Evolutionary conservation across 2,113 vertebrate genomes (phyloP).

Genomic region (Crypturellus undulatus): DNA sequence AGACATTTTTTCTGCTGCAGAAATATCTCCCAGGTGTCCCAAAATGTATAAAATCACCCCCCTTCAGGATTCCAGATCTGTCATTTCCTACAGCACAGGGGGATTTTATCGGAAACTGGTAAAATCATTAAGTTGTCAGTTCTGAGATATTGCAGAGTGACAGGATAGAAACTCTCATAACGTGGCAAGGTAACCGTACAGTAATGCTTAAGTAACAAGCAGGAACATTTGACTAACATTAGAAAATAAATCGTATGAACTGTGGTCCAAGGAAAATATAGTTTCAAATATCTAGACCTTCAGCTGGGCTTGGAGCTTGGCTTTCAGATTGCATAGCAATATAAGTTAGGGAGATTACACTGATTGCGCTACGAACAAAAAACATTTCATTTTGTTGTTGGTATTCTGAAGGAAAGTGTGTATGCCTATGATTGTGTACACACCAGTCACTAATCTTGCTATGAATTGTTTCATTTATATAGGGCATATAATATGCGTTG

Average conservation of each 20-base stretch:
- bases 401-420: slow-evolving; percentile 47
- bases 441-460: slow-evolving; percentile 44
- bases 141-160: slow-evolving; percentile 82
- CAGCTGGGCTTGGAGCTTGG: slow-evolving; percentile 34
- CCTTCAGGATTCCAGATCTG: slow-evolving; percentile 82
- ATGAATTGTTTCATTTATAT: slow-evolving; percentile 49
- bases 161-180: slow-evolving; percentile 77
- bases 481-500: slow-evolving; percentile 21
- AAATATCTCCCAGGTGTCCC: slow-evolving; percentile 74
- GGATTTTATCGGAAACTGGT: slow-evolving; percentile 85
- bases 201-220: slow-evolving; percentile 64
- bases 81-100: slow-evolving; percentile 78
- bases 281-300: slow-evolving; percentile 66
- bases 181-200: slow-evolving; percentile 55
- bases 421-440: slow-evolving; percentile 24
- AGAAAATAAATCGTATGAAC: slow-evolving; percentile 60
- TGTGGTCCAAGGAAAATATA: slow-evolving; percentile 71
- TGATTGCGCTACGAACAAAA: slow-evolving; percentile 62
- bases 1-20: slow-evolving; percentile 53
- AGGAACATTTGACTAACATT: slow-evolving; percentile 62
- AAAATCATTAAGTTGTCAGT: slow-evolving; percentile 88
- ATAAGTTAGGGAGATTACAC: slow-evolving; percentile 45
- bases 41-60: slow-evolving; percentile 71
- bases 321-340: slow-evolving; percentile 19
- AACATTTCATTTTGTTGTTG: slow-evolving; percentile 38